These are phyloP conservation scores for Aspidapion aeneum DNA, from an alignment of 2,888 invertebrate species.

Conservation along the genomic window DNA sequence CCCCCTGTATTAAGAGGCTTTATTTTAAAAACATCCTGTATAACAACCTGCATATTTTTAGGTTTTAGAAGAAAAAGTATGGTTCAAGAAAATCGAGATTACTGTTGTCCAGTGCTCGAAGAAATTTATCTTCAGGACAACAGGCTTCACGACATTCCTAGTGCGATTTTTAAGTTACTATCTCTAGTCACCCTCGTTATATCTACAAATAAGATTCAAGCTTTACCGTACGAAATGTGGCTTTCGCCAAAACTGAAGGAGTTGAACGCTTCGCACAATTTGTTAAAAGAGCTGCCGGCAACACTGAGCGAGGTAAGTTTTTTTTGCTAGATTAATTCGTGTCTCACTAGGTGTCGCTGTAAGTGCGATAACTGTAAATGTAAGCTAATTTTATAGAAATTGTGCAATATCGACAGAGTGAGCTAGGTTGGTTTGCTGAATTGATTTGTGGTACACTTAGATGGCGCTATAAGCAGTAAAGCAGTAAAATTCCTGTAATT, in stretches of 20 bases:
- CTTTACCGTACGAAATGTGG: slow-evolving; percentile 84
- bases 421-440: too few species aligned
- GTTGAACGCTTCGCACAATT: slow-evolving; percentile 85
- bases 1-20: too few species aligned
- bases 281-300: slow-evolving; percentile 72
- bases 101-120: slow-evolving; percentile 77
- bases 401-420: too few species aligned
- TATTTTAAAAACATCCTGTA: too few species aligned
- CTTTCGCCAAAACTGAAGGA: slow-evolving; percentile 80
- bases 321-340: background rate
- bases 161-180: slow-evolving; percentile 78
- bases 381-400: too few species aligned
- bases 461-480: too few species aligned
- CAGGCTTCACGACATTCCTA: slow-evolving; percentile 76
- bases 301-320: slow-evolving; percentile 50
- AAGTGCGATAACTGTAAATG: too few species aligned
- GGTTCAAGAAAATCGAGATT: slow-evolving; percentile 44
- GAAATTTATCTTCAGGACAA: slow-evolving; percentile 93
- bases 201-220: slow-evolving; percentile 89
- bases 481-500: too few species aligned
- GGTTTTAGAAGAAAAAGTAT: slow-evolving; percentile 35
- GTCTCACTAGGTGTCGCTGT: background rate
- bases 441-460: too few species aligned
- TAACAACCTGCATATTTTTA: too few species aligned
- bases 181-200: slow-evolving; percentile 78